Evolutionary conservation across 2,113 vertebrate genomes (phyloP).

Genomic region (Chloropsis cyanopogon): DNA sequence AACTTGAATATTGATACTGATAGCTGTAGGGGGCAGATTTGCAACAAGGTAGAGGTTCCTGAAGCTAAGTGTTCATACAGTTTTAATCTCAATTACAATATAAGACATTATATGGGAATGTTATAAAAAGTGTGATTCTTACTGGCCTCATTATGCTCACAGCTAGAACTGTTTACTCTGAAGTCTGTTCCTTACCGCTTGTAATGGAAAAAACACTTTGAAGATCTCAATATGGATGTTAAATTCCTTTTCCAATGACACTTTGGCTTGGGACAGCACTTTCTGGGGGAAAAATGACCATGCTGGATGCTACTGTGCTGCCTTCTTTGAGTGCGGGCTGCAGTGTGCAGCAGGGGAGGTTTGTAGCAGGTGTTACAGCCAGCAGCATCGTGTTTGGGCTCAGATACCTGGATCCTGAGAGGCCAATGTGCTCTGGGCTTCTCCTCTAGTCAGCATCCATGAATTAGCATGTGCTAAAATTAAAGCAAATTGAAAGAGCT

Average conservation of each 20-base stretch:
- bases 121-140: not conserved
- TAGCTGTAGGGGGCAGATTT: not conserved
- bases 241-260: not conserved
- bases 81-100: not conserved
- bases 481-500: not conserved
- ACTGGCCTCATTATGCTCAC: not conserved
- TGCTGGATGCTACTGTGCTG: not conserved
- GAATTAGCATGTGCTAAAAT: not conserved
- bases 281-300: not conserved
- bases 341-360: not conserved
- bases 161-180: not conserved
- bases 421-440: not conserved
- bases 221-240: not conserved
- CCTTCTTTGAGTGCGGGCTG: not conserved
- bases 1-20: not conserved
- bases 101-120: not conserved
- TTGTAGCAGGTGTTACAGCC: not conserved
- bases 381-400: not conserved
- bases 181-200: not conserved
- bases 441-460: not conserved
- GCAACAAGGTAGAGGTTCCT: not conserved
- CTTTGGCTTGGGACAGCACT: not conserved
- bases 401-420: not conserved
- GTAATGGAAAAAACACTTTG: not conserved
- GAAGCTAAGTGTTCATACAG: not conserved